A percentile compares a stretch with the other conserved stretches of the same genome.
Evolutionary conservation across 2,888 invertebrate species (phyloP).

Genomic region (Proisotoma minuta): DNA sequence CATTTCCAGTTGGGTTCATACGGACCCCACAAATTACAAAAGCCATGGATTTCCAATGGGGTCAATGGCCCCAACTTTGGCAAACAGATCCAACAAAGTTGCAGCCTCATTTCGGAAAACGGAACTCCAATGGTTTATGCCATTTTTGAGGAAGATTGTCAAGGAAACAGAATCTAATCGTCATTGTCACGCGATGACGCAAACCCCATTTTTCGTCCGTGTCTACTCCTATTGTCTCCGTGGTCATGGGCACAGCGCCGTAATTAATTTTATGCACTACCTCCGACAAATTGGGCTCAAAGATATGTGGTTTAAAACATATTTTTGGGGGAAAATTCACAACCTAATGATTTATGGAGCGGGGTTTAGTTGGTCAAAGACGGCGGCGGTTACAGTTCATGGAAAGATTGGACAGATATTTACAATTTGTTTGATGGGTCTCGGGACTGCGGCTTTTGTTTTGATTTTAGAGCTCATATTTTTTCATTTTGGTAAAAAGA

Average conservation of each 20-base stretch:
- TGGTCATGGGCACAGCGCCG: not conserved
- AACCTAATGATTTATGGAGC: not conserved
- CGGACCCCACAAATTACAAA: too few species aligned
- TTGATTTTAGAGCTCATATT: too few species aligned
- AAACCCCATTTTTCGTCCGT: not conserved
- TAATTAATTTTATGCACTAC: not conserved
- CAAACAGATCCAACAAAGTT: too few species aligned
- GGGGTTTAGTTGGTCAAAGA: not conserved
- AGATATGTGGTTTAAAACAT: not conserved
- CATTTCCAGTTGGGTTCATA: too few species aligned
- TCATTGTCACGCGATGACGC: not conserved
- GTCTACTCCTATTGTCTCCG: not conserved
- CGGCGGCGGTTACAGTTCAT: not conserved
- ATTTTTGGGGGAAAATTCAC: not conserved
- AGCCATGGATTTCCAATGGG: too few species aligned
- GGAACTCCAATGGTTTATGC: not conserved
- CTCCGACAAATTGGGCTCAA: not conserved
- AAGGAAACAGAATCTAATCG: not conserved
- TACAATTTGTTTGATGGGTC: not conserved
- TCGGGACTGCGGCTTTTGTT: not conserved
- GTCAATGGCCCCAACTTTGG: too few species aligned
- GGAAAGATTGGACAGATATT: not conserved
- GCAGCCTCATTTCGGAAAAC: not conserved
- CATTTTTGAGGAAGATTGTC: not conserved
- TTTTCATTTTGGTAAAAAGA: too few species aligned